Evolutionary conservation across 1,140 invertebrate species (phyloP).

Genomic region (Drosophila subpulchrella): DNA sequence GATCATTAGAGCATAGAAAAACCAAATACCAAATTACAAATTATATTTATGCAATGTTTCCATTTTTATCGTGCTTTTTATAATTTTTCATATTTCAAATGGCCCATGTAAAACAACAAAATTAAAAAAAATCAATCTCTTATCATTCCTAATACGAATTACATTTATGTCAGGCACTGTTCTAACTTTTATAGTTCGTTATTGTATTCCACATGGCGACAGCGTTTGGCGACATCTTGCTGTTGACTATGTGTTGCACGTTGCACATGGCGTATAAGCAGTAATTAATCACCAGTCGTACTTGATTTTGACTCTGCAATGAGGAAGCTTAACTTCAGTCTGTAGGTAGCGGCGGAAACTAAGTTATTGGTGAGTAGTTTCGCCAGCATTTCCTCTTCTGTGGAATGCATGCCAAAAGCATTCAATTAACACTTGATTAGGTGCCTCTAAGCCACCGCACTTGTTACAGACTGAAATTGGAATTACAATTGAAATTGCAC

Average conservation of each 20-base stretch:
- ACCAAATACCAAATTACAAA: too few species aligned
- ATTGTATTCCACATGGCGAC: constrained; percentile 33
- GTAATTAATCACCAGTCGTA: constrained; percentile 51
- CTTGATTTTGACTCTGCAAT: constrained; percentile 41
- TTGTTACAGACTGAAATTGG: background rate
- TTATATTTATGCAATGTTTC: too few species aligned
- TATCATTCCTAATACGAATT: too few species aligned
- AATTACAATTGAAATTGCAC: background rate
- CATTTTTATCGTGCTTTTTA: too few species aligned
- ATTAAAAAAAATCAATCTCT: too few species aligned
- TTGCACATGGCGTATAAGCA: constrained; percentile 73
- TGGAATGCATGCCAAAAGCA: background rate
- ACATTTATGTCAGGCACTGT: background rate
- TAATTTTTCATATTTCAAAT: too few species aligned
- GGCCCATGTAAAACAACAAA: too few species aligned
- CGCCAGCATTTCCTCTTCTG: constrained; percentile 9
- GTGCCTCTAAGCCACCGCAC: background rate
- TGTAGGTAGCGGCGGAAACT: background rate
- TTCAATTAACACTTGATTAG: constrained; percentile 1
- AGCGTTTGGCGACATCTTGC: constrained; percentile 56
- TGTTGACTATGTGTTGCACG: constrained; percentile 36
- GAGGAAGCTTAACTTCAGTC: constrained; percentile 17
- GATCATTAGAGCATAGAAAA: too few species aligned
- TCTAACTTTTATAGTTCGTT: constrained; percentile 14
- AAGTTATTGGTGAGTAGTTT: constrained; percentile 3